These are phyloP conservation scores for Embiotoca jacksoni DNA, from an alignment of 2,113 vertebrate species.

Conservation along the genomic window DNA sequence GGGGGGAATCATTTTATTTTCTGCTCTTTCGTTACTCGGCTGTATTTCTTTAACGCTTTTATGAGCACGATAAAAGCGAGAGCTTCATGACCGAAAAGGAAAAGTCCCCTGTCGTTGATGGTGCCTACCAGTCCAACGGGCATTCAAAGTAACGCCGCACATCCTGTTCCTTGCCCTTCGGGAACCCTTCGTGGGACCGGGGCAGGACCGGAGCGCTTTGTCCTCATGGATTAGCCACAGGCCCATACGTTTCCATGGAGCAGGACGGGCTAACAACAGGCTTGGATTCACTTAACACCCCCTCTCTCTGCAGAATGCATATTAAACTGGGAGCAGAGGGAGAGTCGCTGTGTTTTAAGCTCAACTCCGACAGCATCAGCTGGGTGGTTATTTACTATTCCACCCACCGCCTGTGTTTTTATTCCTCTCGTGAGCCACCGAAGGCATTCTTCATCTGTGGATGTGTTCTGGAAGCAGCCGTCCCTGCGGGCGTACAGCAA, in stretches of 20 bases:
- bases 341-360: constrained; percentile 9
- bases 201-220: constrained; percentile 34
- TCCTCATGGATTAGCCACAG: constrained; percentile 49
- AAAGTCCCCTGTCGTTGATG: background rate
- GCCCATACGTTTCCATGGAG: constrained; percentile 54
- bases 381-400: constrained; percentile 1
- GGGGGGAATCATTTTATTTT: no score
- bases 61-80: background rate
- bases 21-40: background rate
- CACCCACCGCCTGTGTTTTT: constrained; percentile 8
- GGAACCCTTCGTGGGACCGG: constrained; percentile 29
- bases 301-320: constrained; percentile 15
- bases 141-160: constrained; percentile 31
- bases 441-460: constrained; percentile 48
- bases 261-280: constrained; percentile 8
- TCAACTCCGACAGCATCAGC: background rate
- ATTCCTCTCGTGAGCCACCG: constrained; percentile 12
- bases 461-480: constrained; percentile 37
- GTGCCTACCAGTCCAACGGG: constrained; percentile 25
- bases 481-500: constrained; percentile 57
- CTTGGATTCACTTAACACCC: constrained; percentile 30
- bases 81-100: constrained; percentile 33
- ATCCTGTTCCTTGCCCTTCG: constrained; percentile 43
- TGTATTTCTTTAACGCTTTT: background rate
- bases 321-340: background rate